Evolutionary conservation across 2,888 invertebrate species (phyloP), one percentile per base, ranked within the genome.

Genomic region (Corbicula japonica): DNA sequence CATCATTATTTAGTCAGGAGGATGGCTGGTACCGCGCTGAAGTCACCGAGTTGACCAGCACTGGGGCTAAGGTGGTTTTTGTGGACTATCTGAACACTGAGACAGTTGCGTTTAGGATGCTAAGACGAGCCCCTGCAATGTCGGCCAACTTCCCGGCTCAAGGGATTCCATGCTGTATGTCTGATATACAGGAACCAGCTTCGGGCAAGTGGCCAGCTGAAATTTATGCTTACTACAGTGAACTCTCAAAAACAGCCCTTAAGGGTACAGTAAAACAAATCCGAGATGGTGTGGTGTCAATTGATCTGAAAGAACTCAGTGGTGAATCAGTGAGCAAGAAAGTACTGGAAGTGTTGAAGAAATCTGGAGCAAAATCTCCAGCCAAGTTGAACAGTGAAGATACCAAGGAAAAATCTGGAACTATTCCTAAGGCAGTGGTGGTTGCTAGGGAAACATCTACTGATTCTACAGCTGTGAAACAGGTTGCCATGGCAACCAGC

Each of bases 61-160:
- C 58, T 6, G 71, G 77, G 3, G 85, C 77, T 38, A 66, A 66
- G 5, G 77, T 89, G 2, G 69, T 58, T 21, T 92, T 88, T 73
- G 68, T 92, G 12, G 92, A 92, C 82, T 92, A 88, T 80, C 91
- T 92, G 0, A 92, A 92, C 78, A 52, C 61, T 8, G 89, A 90
- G 41, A 58, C 50, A 30, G 83, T 81, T 1, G 52, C 63, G 0
- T 75, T 80, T 18, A 48, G 54, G 5, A 58, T 54, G 46, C 72
- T 92, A 35, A 80, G 86, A 30, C 82, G 83, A 35, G 73, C 87
- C 10, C 62, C 61, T 5, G 35, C 76, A 12, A 18, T 73, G 4
- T 82, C 80, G 71, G 58, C 30, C 30, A 54, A 54, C 1, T 23
- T 89, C 23, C 83, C 90, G n/a, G 79, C 80, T 1, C 89, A 89